These are phyloP conservation scores for Ylistrum balloti DNA, from an alignment of 1,140 invertebrate genomes.

Conservation along the genomic window DNA sequence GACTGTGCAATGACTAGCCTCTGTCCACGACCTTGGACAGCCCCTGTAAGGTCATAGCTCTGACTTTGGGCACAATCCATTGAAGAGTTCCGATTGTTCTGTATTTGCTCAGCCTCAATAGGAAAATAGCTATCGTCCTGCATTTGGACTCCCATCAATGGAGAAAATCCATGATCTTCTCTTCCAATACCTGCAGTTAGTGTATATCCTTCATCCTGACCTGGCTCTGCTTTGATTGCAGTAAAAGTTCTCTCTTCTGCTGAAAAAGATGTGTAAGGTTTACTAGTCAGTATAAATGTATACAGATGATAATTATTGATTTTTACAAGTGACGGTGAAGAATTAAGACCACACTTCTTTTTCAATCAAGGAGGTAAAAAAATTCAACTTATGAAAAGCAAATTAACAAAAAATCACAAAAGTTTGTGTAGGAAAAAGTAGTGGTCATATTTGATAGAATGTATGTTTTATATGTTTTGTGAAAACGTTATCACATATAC, in stretches of 20 bases:
- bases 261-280: background rate
- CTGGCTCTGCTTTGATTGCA: background rate
- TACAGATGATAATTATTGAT: too few relatives aligned
- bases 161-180: background rate
- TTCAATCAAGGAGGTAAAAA: too few relatives aligned
- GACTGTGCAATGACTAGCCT: background rate
- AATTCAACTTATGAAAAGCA: too few relatives aligned
- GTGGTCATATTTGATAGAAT: too few relatives aligned
- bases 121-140: background rate
- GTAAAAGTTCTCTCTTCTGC: background rate
- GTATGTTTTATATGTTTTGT: too few relatives aligned
- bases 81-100: too few relatives aligned
- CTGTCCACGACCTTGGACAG: constrained; percentile 3
- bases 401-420: too few relatives aligned
- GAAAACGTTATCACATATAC: too few relatives aligned
- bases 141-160: background rate
- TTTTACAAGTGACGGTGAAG: too few relatives aligned
- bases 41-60: background rate
- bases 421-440: too few relatives aligned
- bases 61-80: too few relatives aligned
- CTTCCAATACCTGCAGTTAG: background rate
- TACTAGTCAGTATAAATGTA: background rate
- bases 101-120: background rate
- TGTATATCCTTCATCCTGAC: background rate
- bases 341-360: too few relatives aligned